Evolutionary conservation across 2,113 vertebrate species (phyloP).

Genomic region (Cyanoderma ruficeps): DNA sequence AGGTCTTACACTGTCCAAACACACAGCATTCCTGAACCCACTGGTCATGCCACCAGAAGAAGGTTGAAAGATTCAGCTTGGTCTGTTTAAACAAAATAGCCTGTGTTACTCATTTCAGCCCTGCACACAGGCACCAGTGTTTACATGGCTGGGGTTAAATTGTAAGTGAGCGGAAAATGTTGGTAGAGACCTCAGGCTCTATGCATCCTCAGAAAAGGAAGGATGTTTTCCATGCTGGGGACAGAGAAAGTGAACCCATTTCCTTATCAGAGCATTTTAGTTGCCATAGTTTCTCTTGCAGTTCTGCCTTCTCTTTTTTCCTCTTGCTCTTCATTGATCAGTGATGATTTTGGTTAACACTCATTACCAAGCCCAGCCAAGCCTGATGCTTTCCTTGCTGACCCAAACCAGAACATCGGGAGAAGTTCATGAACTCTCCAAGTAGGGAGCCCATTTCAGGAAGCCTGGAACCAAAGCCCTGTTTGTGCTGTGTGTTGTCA

Average conservation of each 20-base stretch:
- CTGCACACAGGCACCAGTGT: slow-evolving; percentile 7
- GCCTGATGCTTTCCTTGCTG: background rate
- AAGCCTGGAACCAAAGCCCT: background rate
- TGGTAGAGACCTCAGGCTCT: background rate
- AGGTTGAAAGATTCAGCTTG: slow-evolving; percentile 31
- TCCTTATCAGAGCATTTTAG: background rate
- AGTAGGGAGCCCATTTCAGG: background rate
- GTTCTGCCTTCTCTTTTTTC: background rate
- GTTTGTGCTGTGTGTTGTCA: background rate
- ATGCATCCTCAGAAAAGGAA: background rate
- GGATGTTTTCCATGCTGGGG: background rate
- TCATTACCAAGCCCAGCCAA: background rate
- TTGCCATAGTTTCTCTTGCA: background rate
- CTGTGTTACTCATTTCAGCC: background rate
- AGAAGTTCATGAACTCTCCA: background rate
- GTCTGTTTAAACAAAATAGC: slow-evolving; percentile 39
- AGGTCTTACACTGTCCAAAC: slow-evolving; percentile 72
- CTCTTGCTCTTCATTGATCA: background rate
- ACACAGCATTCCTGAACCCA: slow-evolving; percentile 47
- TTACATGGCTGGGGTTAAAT: slow-evolving; percentile 11
- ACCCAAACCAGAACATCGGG: background rate
- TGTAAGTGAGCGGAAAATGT: slow-evolving; percentile 35
- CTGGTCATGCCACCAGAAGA: slow-evolving; percentile 58
- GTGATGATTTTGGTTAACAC: background rate
- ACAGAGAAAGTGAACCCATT: background rate